phyloP scores from a whole-genome alignment of 2,888 invertebrate genomes.

The Pristionchus mayeri region DNA sequence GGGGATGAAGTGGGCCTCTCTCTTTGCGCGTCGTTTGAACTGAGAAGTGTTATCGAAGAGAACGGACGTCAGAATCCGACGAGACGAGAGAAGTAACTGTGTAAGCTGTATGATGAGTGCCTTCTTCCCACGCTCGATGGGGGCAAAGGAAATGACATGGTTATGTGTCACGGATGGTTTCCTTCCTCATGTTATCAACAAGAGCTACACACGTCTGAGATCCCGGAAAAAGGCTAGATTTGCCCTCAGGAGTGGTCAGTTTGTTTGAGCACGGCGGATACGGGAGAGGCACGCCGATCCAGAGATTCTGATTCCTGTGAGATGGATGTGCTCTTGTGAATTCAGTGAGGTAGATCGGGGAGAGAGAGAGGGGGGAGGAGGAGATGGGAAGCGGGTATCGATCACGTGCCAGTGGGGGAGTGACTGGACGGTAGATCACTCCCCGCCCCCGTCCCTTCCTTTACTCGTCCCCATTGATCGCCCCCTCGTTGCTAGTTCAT shows the following conservation, averaged over 20 bases:
- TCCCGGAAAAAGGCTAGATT: constrained; percentile 34
- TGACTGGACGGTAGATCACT: constrained; percentile 20
- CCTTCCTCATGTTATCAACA: too few species aligned
- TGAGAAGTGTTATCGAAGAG: neutral
- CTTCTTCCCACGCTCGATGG: neutral
- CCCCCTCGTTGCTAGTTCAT: neutral
- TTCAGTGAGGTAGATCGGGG: constrained; percentile 5
- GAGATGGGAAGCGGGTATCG: neutral
- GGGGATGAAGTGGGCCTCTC: constrained; percentile 20
- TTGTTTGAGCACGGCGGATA: constrained; percentile 11
- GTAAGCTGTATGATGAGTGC: neutral
- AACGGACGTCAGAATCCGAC: neutral
- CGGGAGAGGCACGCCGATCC: neutral
- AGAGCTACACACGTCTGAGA: neutral
- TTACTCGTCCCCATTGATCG: neutral
- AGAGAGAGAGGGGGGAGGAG: neutral
- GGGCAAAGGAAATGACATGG: too few species aligned
- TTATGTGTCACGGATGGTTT: too few species aligned
- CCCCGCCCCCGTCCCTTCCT: neutral
- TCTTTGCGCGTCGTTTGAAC: constrained; percentile 5
- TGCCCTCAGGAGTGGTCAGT: constrained; percentile 8
- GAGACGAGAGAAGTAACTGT: constrained; percentile 19
- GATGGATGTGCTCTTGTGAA: neutral
- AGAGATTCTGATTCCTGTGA: constrained; percentile 25
- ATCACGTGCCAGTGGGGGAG: neutral